These are phyloP conservation scores for Dioctria rufipes DNA, from an alignment of 2,888 invertebrate species.

Conservation along the genomic window DNA sequence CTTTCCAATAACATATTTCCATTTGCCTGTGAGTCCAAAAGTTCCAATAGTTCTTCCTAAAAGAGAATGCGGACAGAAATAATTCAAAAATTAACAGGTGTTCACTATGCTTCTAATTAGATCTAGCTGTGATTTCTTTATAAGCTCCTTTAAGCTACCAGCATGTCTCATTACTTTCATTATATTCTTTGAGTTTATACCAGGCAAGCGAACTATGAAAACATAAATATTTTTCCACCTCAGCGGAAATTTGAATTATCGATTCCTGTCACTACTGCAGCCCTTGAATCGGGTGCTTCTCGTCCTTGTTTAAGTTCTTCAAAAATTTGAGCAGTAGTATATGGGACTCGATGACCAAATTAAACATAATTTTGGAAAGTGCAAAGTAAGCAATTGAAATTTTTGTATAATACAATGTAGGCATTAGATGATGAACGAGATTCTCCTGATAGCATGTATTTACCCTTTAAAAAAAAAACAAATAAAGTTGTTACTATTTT, in stretches of 20 bases:
- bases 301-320: slow-evolving; percentile 93
- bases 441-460: slow-evolving; percentile 85
- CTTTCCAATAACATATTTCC: slow-evolving; percentile 80
- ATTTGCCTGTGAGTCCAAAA: slow-evolving; percentile 81
- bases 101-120: background rate
- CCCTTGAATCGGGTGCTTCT: slow-evolving; percentile 83
- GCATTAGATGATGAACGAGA: slow-evolving; percentile 75
- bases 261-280: slow-evolving; percentile 81
- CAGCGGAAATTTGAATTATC: slow-evolving; percentile 75
- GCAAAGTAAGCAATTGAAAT: slow-evolving; percentile 92
- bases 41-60: slow-evolving; percentile 79
- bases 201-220: slow-evolving; percentile 89
- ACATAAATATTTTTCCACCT: slow-evolving; percentile 82
- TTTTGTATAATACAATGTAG: slow-evolving; percentile 89
- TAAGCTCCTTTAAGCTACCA: slow-evolving; percentile 77
- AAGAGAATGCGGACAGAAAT: slow-evolving; percentile 60
- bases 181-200: slow-evolving; percentile 90
- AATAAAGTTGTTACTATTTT: background rate
- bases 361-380: slow-evolving; percentile 92
- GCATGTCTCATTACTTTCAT: slow-evolving; percentile 83
- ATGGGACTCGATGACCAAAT: slow-evolving; percentile 98
- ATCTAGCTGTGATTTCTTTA: slow-evolving; percentile 74
- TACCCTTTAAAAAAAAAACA: slow-evolving; percentile 75
- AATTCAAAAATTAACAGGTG: background rate
- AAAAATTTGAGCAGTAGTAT: slow-evolving; percentile 96